Conservation (phyloP, 2,888 invertebrate species). For the Drosophila birchii region DNA sequence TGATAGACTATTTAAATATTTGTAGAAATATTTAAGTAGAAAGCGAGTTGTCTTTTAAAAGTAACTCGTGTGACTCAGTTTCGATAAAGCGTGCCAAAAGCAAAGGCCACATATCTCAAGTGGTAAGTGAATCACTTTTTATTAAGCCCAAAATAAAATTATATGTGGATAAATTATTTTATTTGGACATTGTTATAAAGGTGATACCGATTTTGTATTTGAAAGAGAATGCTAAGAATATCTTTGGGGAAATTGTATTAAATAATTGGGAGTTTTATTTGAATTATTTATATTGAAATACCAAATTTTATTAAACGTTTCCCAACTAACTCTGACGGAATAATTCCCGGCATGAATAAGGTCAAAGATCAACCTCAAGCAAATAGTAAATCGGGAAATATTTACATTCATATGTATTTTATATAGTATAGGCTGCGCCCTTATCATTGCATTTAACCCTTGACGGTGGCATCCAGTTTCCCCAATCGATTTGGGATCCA, state of each 20-base stretch:
- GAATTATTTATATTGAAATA: neutral
- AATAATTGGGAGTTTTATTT: neutral
- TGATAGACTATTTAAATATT: constrained; percentile 1
- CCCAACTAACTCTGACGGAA: neutral
- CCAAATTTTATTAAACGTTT: neutral
- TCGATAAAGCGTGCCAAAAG: constrained; percentile 8
- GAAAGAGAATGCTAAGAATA: no score
- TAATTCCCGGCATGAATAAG: neutral
- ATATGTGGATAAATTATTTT: neutral
- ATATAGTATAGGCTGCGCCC: constrained; percentile 9
- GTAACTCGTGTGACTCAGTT: constrained; percentile 28
- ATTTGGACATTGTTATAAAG: neutral
- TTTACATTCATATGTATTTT: neutral
- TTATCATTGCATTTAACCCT: constrained; percentile 45
- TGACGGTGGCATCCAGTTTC: constrained; percentile 26
- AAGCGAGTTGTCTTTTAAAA: constrained; percentile 11
- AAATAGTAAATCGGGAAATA: neutral
- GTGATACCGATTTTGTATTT: neutral
- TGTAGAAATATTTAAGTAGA: constrained; percentile 10
- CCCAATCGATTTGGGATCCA: constrained; percentile 33
- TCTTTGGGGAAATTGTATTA: neutral
- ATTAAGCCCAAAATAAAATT: constrained; percentile 14
- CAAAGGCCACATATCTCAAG: neutral
- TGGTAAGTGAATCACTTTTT: constrained; percentile 20
- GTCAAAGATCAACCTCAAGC: constrained; percentile 8